Evolutionary conservation across 2,113 vertebrate species (phyloP), one percentile per base, ranked within the genome.

Genomic region (Nannospalax galili): DNA sequence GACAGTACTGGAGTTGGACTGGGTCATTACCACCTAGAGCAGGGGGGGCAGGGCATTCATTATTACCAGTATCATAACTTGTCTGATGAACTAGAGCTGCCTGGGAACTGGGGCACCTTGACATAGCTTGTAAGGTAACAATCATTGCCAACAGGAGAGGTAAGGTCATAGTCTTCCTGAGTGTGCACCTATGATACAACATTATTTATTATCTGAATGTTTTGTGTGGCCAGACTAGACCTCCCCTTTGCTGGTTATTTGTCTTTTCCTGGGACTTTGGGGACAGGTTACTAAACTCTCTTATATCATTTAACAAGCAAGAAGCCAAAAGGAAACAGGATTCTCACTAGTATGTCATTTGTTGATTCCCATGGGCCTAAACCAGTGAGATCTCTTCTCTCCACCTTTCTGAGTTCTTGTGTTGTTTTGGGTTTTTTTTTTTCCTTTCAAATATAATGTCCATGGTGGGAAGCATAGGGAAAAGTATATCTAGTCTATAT

Each of bases 81-180:
- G 15, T 35, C 7, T 40, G 9, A 70, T 3, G 14, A 65, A 19
- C 62, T 11, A 11, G n/a, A 67, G 26, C 9, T 17, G 14, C 16
- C 6, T 14, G 10, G 8, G 16, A 9, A 14, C 42, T 24, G 22
- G 42, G 9, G 1, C 17, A 15, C 6, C 60, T 79, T 79, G 15
- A 1, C 48, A 7, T 1, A 45, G 5, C 26, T 52, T 32, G 1
- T 1, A 81, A 4, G 3, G n/a, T 42, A 16, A 11, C 78, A 24
- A 30, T 16, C 1, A 48, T 45, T 37, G 15, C 17, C 79, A 22
- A n/a, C 0, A 84, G 48, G 7, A 42, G 6, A 12, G 6, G 22
- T 72, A 28, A 0, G 0, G 2, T 7, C 48, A 45, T 37, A 70
- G 24, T 35, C 58, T 40, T 11, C 16, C 70, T 52, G 35, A 35